phyloP scores from a whole-genome alignment of 2,888 invertebrate genomes.

The Pasiphila rectangulata region DNA sequence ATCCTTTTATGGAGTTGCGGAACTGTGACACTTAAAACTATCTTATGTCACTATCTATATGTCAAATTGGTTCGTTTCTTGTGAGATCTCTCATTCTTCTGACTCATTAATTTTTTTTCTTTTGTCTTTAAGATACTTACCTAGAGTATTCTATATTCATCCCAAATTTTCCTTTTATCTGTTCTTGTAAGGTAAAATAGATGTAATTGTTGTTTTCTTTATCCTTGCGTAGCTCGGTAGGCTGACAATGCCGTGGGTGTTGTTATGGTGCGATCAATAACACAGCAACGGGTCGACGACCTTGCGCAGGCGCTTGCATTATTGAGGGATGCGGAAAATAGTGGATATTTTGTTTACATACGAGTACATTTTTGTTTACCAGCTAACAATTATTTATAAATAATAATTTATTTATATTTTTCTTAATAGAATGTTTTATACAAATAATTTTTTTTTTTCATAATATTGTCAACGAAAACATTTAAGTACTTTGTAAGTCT shows the following conservation, averaged over 20 bases:
- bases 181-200: background rate
- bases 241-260: conserved; percentile 47
- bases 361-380: background rate
- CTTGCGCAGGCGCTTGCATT: conserved; percentile 65
- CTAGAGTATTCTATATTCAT: background rate
- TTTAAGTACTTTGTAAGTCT: too few relatives aligned
- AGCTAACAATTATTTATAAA: background rate
- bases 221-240: conserved; percentile 31
- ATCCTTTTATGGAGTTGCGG: conserved; percentile 14
- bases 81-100: background rate
- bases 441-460: too few relatives aligned
- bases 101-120: background rate
- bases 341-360: conserved; percentile 42
- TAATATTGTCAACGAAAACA: too few relatives aligned
- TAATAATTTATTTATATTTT: too few relatives aligned
- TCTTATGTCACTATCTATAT: background rate
- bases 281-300: conserved; percentile 72
- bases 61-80: background rate
- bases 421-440: too few relatives aligned
- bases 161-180: background rate
- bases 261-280: conserved; percentile 72
- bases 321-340: conserved; percentile 56
- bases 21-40: conserved; percentile 5
- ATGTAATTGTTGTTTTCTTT: conserved; percentile 13
- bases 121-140: background rate